Evolutionary conservation across 2,888 invertebrate species (phyloP).

Genomic region (Drosophila anomalipes): DNA sequence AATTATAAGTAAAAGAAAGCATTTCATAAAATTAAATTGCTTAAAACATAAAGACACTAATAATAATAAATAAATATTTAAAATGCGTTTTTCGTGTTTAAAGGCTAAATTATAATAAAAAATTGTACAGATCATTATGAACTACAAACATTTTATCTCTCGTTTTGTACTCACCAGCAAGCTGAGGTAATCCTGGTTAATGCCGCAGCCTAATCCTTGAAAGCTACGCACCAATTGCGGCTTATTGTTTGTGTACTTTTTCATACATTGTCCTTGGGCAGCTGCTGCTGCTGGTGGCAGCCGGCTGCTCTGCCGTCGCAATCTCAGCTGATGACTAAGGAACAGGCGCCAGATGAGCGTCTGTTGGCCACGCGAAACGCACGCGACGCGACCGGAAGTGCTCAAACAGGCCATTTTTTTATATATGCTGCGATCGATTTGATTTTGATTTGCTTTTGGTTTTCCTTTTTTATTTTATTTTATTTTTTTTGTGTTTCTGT

Average conservation of each 20-base stretch:
- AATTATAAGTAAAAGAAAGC: background rate
- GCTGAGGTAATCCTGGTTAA: constrained; percentile 70
- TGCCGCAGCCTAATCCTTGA: constrained; percentile 70
- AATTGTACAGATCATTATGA: background rate
- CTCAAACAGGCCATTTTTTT: constrained; percentile 83
- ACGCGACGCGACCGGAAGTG: constrained; percentile 83
- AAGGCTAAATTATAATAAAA: background rate
- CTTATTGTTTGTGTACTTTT: constrained; percentile 16
- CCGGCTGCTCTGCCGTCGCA: constrained; percentile 50
- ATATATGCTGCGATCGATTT: constrained; percentile 15
- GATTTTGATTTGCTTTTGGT: constrained; percentile 11
- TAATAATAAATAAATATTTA: background rate
- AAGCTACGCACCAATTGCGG: constrained; percentile 63
- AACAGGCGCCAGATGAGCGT: constrained; percentile 80
- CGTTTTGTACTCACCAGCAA: constrained; percentile 72
- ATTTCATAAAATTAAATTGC: background rate
- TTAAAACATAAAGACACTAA: background rate
- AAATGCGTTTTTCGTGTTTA: background rate
- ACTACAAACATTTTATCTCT: background rate
- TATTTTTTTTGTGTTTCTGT: background rate
- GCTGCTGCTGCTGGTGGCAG: constrained; percentile 7
- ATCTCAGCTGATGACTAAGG: constrained; percentile 58
- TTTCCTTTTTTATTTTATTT: background rate
- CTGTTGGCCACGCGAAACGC: constrained; percentile 79
- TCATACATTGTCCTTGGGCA: constrained; percentile 18